Evolutionary conservation across 2,888 invertebrate species (phyloP), one percentile per base, ranked within the genome.

Genomic region (Ormyrus thymus): DNA sequence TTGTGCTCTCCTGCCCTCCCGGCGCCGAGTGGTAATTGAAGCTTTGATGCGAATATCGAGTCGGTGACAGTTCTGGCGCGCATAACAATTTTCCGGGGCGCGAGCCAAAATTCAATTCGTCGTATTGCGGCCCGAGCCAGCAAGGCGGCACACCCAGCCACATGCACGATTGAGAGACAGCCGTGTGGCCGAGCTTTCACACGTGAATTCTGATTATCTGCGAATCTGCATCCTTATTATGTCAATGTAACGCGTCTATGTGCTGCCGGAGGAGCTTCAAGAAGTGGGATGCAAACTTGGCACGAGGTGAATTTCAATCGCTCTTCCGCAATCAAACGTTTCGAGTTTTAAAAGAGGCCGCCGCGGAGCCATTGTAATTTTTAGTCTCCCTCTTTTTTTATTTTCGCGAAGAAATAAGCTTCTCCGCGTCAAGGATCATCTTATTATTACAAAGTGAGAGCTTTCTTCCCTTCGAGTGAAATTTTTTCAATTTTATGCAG

Each of bases 1-100:
- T 68, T 58, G 48, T 11, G 9, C 56, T 48, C 48, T 48, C 46
- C 10, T 45, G 7, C 29, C 43, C 68, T 45, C 68, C 46, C 66
- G 9, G 6, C 6, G 5, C 6, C 50, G 7, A 11, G 64, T 29
- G 58, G 74, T 78, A 78, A 74, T 70, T 74, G 74, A 78, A 75
- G 64, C 59, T 74, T 74, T 70, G 74, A 74, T 74, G 70, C 65
- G 74, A 70, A 78, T 70, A 78, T 78, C 62, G 78, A 78, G 78
- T 78, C 56, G 58, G 70, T 74, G 69, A 74, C 74, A 78, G 66
- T 74, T 78, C 65, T 59, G 74, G 58, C 69, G 58, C 58, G 70
- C 59, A 78, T 70, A 74, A 70, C 70, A 64, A 70, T 70, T 74
- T 74, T 65, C 73, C 64, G 46, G 50, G 29, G 62, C 62, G 58